Conservation (phyloP, 1,140 invertebrate species). For the Heterodera schachtii region DNA sequence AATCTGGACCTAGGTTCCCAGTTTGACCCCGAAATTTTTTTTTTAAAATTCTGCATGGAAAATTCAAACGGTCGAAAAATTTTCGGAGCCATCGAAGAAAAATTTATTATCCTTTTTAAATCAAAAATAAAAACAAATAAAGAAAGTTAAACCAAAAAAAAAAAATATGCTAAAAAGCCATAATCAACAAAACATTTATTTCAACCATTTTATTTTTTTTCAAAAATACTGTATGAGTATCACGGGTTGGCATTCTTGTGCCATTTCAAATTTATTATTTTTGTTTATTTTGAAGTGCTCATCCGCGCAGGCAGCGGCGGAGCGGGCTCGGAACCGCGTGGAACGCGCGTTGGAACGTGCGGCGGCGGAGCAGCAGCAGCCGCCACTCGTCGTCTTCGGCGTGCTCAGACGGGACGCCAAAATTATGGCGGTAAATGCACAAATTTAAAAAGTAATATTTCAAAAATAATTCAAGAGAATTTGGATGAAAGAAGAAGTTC, state of each 20-base stretch:
- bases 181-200: too few species aligned
- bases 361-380: conserved; percentile 1
- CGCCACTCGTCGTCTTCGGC: conserved; percentile 44
- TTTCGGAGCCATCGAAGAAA: too few species aligned
- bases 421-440: conserved; percentile 53
- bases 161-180: too few species aligned
- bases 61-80: not conserved
- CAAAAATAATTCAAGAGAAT: not conserved
- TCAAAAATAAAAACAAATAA: too few species aligned
- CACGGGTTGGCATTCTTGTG: not conserved
- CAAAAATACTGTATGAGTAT: not conserved
- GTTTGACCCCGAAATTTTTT: too few species aligned
- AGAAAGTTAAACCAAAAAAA: too few species aligned
- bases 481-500: too few species aligned
- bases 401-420: conserved; percentile 46
- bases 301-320: not conserved
- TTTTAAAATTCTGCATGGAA: too few species aligned
- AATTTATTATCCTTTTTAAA: too few species aligned
- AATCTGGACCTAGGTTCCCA: too few species aligned
- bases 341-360: conserved; percentile 3
- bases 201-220: too few species aligned
- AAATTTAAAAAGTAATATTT: not conserved
- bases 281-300: not conserved
- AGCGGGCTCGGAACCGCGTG: conserved; percentile 3
- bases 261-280: not conserved